phyloP scores from a whole-genome alignment of 1,140 invertebrate genomes.

The Zaprionus camerounensis region DNA sequence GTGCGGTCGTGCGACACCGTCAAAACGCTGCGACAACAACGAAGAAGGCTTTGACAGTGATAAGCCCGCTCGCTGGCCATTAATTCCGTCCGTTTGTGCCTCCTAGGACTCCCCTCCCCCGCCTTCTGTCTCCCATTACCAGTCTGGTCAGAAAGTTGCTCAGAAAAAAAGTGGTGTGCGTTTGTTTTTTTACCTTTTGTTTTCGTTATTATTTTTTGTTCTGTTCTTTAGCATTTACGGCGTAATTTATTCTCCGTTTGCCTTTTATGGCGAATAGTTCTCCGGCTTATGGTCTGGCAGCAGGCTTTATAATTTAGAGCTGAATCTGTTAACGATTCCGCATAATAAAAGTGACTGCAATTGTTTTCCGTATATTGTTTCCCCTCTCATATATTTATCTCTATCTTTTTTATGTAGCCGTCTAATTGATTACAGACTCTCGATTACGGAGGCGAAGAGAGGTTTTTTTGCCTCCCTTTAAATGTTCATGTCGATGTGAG shows the following conservation, averaged over 20 bases:
- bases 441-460: neutral
- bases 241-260: conserved; percentile 25
- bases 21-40: conserved; percentile 18
- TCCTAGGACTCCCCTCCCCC: neutral
- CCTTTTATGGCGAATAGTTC: conserved; percentile 1
- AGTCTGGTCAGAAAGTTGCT: neutral
- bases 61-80: conserved; percentile 55
- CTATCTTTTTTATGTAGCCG: neutral
- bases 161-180: conserved; percentile 3
- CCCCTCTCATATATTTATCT: neutral
- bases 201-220: conserved; percentile 1
- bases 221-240: conserved; percentile 14
- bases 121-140: neutral
- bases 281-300: neutral
- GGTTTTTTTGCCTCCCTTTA: neutral
- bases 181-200: conserved; percentile 5
- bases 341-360: conserved; percentile 4
- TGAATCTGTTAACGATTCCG: neutral
- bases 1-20: conserved; percentile 19
- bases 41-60: conserved; percentile 48
- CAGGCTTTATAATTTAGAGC: conserved; percentile 6
- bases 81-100: conserved; percentile 37
- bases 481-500: conserved; percentile 10
- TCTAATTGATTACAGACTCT: conserved; percentile 3
- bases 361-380: neutral